A percentile compares a stretch with the other conserved stretches of the same genome.
phyloP scores from a whole-genome alignment of 2,888 invertebrate species.

The Zaprionus lineosus region DNA sequence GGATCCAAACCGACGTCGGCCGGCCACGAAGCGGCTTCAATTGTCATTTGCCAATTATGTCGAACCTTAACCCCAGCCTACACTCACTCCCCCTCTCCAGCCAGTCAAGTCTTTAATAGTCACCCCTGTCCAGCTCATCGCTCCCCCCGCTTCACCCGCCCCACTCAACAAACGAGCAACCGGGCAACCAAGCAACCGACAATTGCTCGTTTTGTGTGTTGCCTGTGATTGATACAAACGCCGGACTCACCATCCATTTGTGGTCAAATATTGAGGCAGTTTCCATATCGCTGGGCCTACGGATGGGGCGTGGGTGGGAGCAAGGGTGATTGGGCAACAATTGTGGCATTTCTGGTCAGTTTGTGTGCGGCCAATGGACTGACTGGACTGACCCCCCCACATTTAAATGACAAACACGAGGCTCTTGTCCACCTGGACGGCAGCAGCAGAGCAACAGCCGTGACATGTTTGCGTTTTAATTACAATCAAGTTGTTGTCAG shows the following conservation, averaged over 20 bases:
- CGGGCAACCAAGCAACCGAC: no score
- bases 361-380: conserved; percentile 50
- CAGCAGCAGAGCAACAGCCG: conserved; percentile 2
- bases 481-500: conserved; percentile 59
- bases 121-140: no score
- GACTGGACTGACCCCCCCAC: no score
- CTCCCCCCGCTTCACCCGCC: no score
- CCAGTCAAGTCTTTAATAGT: no score
- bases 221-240: conserved; percentile 72
- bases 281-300: conserved; percentile 35
- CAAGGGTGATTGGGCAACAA: no score
- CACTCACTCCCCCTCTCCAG: background rate
- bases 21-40: conserved; percentile 40
- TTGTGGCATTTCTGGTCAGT: conserved; percentile 67
- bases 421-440: conserved; percentile 49
- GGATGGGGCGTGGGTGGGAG: conserved; percentile 6
- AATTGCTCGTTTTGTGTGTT: conserved; percentile 4
- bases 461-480: conserved; percentile 69
- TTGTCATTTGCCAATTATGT: conserved; percentile 73
- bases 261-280: conserved; percentile 63
- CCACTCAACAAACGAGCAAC: no score
- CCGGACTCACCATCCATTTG: conserved; percentile 50
- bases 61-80: conserved; percentile 10
- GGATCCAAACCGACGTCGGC: conserved; percentile 29
- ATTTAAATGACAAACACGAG: conserved; percentile 69